These are phyloP conservation scores for Bhutanitis thaidina DNA, from an alignment of 2,888 invertebrate genomes.

Conservation along the genomic window DNA sequence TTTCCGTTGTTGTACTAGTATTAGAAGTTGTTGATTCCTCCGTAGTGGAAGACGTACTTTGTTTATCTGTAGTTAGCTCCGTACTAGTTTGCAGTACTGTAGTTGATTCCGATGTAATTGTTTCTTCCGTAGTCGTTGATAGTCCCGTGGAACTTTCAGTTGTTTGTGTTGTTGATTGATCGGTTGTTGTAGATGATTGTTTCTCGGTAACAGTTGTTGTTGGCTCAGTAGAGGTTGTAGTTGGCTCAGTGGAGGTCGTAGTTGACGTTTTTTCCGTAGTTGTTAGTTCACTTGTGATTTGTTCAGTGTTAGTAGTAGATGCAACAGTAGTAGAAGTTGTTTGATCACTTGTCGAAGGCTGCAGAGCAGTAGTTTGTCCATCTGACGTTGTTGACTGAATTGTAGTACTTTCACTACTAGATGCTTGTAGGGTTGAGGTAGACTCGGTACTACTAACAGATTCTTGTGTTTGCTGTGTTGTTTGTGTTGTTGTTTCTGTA, in stretches of 20 bases:
- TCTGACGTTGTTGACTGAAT: conserved; percentile 27
- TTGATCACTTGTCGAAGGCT: conserved; percentile 28
- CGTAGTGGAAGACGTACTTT: conserved; percentile 30
- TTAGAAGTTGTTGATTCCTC: conserved; percentile 29
- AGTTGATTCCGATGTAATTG: conserved; percentile 33
- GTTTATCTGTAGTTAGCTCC: conserved; percentile 26
- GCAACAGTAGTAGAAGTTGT: conserved; percentile 29
- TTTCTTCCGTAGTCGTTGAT: conserved; percentile 32
- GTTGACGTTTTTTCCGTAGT: conserved; percentile 25
- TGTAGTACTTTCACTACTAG: conserved; percentile 29
- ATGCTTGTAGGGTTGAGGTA: conserved; percentile 29
- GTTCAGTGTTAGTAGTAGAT: conserved; percentile 25
- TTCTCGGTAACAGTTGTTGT: conserved; percentile 26
- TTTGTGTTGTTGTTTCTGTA: conserved; percentile 29
- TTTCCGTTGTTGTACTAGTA: conserved; percentile 30
- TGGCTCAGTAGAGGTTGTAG: conserved; percentile 28
- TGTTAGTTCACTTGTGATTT: conserved; percentile 27
- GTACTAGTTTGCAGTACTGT: conserved; percentile 23
- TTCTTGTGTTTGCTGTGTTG: conserved; percentile 25
- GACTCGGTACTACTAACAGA: conserved; percentile 34
- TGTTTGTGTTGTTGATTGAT: conserved; percentile 25
- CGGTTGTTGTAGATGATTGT: conserved; percentile 22
- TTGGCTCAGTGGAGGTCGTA: conserved; percentile 20
- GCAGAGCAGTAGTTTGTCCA: conserved; percentile 33
- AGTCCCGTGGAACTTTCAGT: conserved; percentile 23